A percentile compares a stretch with the other conserved stretches of the same genome.
These are phyloP conservation scores for Porites divaricata DNA, from an alignment of 92 coral and sea anemone genomes.

Conservation along the genomic window DNA sequence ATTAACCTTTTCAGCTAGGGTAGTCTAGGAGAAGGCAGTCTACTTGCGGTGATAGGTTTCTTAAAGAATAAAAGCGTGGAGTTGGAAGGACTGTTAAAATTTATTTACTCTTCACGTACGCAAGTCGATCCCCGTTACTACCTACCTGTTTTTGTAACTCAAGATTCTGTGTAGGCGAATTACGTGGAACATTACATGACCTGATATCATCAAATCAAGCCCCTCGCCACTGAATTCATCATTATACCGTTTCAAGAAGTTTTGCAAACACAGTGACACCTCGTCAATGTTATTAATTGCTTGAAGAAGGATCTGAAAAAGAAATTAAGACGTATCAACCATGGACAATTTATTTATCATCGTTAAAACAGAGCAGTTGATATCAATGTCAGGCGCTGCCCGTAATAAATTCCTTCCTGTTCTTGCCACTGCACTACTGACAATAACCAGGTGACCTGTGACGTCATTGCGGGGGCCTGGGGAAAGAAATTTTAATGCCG, in stretches of 20 bases:
- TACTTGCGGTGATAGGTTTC: too few relatives aligned
- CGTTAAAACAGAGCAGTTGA: too few relatives aligned
- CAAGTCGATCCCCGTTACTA: neutral
- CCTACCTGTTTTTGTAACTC: constrained; percentile 91
- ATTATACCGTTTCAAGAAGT: constrained; percentile 83
- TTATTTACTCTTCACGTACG: too few relatives aligned
- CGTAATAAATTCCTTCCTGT: too few relatives aligned
- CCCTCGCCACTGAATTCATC: constrained; percentile 88
- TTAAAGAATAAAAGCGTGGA: neutral
- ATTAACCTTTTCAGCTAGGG: too few relatives aligned
- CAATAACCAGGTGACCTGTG: too few relatives aligned
- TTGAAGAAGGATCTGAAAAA: constrained; percentile 61
- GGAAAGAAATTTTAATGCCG: too few relatives aligned
- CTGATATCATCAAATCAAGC: constrained; percentile 84
- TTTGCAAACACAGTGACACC: constrained; percentile 85
- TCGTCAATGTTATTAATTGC: constrained; percentile 78
- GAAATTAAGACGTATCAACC: neutral
- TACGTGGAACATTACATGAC: constrained; percentile 92
- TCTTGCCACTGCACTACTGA: too few relatives aligned
- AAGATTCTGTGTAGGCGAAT: constrained; percentile 91
- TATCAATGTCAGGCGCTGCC: too few relatives aligned
- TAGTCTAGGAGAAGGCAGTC: too few relatives aligned
- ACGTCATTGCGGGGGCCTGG: too few relatives aligned
- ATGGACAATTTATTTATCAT: neutral
- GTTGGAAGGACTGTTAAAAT: too few relatives aligned